Conservation (phyloP, 2,888 invertebrate genomes). For the Eristalis intricaria region DNA sequence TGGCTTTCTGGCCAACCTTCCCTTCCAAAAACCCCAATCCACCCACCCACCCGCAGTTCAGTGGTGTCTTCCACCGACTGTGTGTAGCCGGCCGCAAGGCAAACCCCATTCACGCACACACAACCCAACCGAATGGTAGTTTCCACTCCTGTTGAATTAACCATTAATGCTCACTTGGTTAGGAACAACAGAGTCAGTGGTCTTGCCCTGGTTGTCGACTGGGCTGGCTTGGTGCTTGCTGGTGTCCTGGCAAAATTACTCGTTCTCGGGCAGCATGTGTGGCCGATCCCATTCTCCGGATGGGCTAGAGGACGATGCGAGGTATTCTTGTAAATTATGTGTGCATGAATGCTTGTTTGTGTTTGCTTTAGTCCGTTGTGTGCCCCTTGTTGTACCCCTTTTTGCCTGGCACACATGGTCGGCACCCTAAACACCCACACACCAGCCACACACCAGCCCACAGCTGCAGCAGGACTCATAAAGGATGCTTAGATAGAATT, state of each 20-base stretch:
- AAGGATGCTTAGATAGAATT: slow-evolving; percentile 51
- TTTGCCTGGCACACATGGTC: background rate
- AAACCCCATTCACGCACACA: slow-evolving; percentile 7
- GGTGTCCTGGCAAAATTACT: slow-evolving; percentile 42
- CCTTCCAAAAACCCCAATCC: background rate
- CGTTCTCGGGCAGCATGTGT: slow-evolving; percentile 55
- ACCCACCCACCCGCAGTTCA: background rate
- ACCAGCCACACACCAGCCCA: background rate
- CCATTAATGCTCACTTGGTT: slow-evolving; percentile 67
- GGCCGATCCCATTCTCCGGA: slow-evolving; percentile 21
- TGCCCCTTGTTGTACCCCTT: slow-evolving; percentile 23
- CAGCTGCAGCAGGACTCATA: background rate
- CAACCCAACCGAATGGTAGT: slow-evolving; percentile 24
- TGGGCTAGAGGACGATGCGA: slow-evolving; percentile 1
- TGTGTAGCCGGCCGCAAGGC: slow-evolving; percentile 23
- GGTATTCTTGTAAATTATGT: slow-evolving; percentile 68
- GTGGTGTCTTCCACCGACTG: background rate
- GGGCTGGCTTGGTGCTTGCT: slow-evolving; percentile 4
- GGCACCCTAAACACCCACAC: background rate
- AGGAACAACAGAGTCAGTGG: slow-evolving; percentile 48
- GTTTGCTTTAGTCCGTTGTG: slow-evolving; percentile 54
- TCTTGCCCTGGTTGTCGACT: background rate
- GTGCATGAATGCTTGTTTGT: slow-evolving; percentile 66
- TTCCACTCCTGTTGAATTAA: slow-evolving; percentile 68
- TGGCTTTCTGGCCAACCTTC: slow-evolving; percentile 21